These are phyloP conservation scores for Spodoptera frugiperda DNA, from an alignment of 1,140 invertebrate genomes.

Conservation along the genomic window DNA sequence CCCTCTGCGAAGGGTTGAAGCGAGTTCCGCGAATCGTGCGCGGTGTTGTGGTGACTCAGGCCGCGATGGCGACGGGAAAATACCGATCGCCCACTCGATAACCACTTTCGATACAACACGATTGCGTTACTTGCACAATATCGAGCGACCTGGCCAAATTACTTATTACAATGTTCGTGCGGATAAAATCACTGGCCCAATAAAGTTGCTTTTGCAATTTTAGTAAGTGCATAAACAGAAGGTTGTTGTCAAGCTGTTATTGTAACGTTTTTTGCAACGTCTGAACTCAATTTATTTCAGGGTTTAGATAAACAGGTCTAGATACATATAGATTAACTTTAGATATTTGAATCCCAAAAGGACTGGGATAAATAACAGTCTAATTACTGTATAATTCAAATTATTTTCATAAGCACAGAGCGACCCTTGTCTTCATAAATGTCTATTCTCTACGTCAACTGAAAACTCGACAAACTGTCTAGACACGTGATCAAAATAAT, in stretches of 20 bases:
- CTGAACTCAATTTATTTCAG: no score
- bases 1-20: conserved; percentile 72
- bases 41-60: conserved; percentile 73
- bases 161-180: conserved; percentile 49
- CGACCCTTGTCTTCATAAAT: conserved; percentile 64
- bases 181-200: conserved; percentile 43
- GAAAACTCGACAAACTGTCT: conserved; percentile 50
- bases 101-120: conserved; percentile 62
- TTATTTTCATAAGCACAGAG: conserved; percentile 36
- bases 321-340: no score
- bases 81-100: conserved; percentile 72
- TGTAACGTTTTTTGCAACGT: neutral
- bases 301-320: no score
- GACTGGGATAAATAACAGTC: neutral
- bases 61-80: conserved; percentile 67
- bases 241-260: neutral
- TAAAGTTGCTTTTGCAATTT: conserved; percentile 35
- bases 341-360: no score
- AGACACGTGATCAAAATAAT: conserved; percentile 47
- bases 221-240: conserved; percentile 11
- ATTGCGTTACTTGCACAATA: conserved; percentile 59
- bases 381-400: conserved; percentile 32
- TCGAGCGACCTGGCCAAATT: conserved; percentile 51
- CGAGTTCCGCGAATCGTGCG: conserved; percentile 71
- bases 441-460: conserved; percentile 51